Conservation (phyloP, 2,888 invertebrate genomes). For the Chironomus tentans region DNA sequence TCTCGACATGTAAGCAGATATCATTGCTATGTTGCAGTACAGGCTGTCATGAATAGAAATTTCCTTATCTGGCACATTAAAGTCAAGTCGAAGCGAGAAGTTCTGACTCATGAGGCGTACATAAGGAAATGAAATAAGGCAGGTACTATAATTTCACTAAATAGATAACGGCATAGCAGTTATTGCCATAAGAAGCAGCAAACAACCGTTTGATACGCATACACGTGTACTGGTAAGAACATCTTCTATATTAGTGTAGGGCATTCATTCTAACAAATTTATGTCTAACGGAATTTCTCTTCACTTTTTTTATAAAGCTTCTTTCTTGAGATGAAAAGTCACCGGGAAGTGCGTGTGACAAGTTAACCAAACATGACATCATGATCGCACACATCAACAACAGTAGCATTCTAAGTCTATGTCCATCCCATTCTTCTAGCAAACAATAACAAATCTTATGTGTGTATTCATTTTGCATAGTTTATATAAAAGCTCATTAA, state of each 20-base stretch:
- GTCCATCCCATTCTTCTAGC: no score
- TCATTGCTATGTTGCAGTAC: not conserved
- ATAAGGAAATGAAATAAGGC: not conserved
- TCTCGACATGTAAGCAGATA: not conserved
- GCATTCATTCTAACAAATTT: not conserved
- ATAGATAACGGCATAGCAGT: conserved; percentile 19
- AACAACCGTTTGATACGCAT: conserved; percentile 26
- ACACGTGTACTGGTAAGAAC: not conserved
- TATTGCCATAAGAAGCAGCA: conserved; percentile 18
- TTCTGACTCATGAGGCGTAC: not conserved
- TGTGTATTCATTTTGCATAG: no score
- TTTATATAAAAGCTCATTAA: conserved; percentile 11
- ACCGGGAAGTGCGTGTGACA: no score
- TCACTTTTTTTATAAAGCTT: no score
- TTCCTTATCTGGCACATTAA: not conserved
- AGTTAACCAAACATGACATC: no score
- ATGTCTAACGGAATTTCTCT: not conserved
- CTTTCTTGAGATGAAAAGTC: no score
- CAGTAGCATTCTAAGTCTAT: no score
- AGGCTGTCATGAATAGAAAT: not conserved
- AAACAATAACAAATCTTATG: no score
- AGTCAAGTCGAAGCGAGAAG: not conserved
- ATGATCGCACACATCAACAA: no score
- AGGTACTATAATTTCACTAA: conserved; percentile 20
- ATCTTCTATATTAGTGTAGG: not conserved